These are phyloP conservation scores for Rhadinocentrus ornatus DNA, from an alignment of 2,797 vertebrate species.

Conservation along the genomic window DNA sequence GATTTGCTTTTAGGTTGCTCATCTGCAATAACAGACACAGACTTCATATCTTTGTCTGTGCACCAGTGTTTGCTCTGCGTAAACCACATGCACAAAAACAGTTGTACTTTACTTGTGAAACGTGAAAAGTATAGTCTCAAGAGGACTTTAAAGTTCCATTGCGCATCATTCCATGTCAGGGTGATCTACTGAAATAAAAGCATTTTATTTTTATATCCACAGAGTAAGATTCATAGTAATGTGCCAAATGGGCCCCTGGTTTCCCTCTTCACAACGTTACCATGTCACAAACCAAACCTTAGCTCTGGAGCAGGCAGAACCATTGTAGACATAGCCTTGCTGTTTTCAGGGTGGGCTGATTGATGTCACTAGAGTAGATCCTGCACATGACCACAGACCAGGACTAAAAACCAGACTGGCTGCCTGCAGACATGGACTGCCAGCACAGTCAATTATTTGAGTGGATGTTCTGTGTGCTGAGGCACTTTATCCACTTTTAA, in stretches of 20 bases:
- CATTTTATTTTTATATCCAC: no score
- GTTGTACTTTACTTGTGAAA: neutral
- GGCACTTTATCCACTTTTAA: neutral
- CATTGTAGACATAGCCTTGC: neutral
- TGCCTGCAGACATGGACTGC: neutral
- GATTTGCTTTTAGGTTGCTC: slow-evolving; percentile 29
- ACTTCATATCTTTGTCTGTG: neutral
- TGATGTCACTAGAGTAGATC: neutral
- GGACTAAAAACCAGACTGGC: neutral
- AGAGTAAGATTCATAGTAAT: neutral
- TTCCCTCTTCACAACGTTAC: no score
- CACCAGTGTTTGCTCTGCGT: neutral
- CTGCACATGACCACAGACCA: neutral
- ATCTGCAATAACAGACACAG: slow-evolving; percentile 41
- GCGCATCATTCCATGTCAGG: neutral
- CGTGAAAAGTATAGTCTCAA: neutral
- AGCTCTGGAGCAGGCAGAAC: no score
- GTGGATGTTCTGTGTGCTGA: neutral
- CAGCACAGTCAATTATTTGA: neutral
- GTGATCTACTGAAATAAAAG: neutral
- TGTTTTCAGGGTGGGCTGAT: neutral
- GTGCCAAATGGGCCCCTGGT: neutral
- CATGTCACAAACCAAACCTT: no score
- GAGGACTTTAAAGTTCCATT: neutral
- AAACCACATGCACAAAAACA: neutral